phyloP scores from a whole-genome alignment of 1,140 invertebrate genomes.

The Colletes latitarsis region DNA sequence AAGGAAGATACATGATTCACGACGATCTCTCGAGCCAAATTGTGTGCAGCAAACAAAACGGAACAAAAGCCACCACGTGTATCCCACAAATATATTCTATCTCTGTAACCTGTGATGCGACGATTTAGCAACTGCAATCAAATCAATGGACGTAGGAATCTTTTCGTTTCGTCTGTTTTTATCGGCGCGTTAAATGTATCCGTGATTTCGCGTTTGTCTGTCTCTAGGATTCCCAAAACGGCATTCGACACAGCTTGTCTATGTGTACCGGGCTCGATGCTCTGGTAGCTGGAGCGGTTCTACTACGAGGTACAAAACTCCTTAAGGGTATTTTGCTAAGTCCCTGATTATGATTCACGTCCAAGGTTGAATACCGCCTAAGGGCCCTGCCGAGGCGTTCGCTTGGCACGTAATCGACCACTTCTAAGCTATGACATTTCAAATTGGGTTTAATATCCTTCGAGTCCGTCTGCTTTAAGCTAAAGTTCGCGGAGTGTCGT shows the following conservation, averaged over 20 bases:
- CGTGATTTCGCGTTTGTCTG: slow-evolving; percentile 12
- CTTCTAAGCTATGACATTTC: slow-evolving; percentile 75
- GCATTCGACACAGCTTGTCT: slow-evolving; percentile 75
- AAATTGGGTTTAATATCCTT: slow-evolving; percentile 70
- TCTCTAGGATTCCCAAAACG: slow-evolving; percentile 65
- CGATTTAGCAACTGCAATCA: not conserved
- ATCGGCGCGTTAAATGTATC: not conserved
- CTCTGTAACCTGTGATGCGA: not conserved
- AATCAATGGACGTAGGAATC: slow-evolving; percentile 22
- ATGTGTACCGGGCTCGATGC: slow-evolving; percentile 77
- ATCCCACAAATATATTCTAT: not conserved
- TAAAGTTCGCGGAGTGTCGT: slow-evolving; percentile 74
- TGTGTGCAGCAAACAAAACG: not conserved
- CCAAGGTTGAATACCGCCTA: slow-evolving; percentile 74
- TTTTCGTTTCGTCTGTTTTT: slow-evolving; percentile 33
- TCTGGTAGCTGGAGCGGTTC: slow-evolving; percentile 76
- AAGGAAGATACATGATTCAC: not conserved
- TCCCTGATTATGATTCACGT: slow-evolving; percentile 79
- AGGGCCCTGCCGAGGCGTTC: slow-evolving; percentile 53
- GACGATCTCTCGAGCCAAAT: not conserved
- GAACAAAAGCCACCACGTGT: not conserved
- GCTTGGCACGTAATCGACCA: slow-evolving; percentile 61
- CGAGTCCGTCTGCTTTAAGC: slow-evolving; percentile 61
- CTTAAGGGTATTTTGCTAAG: slow-evolving; percentile 76
- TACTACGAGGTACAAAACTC: slow-evolving; percentile 72